Percentiles rank a stretch among this genome's conserved stretches.
These are phyloP conservation scores for Belonocnema kinseyi DNA, from an alignment of 1,140 invertebrate species.

Conservation along the genomic window DNA sequence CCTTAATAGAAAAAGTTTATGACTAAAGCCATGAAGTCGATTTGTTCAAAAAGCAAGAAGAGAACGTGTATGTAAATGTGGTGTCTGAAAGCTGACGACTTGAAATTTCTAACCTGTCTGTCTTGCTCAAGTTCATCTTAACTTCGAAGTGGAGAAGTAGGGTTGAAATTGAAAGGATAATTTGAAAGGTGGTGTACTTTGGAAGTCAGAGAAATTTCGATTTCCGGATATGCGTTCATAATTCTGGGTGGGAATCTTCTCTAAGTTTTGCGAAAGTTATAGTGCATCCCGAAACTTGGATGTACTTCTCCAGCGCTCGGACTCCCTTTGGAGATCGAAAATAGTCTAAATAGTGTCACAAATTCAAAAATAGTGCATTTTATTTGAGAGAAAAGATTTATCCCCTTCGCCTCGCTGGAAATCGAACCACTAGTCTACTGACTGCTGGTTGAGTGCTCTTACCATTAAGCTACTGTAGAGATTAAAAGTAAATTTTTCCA, in stretches of 20 bases:
- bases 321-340: background rate
- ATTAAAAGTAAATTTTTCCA: no score
- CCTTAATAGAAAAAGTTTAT: constrained; percentile 35
- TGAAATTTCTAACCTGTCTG: constrained; percentile 44
- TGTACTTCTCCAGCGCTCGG: background rate
- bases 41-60: background rate
- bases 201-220: constrained; percentile 47
- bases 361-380: no score
- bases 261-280: constrained; percentile 52
- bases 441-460: no score
- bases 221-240: constrained; percentile 40
- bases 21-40: constrained; percentile 42
- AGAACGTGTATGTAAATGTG: constrained; percentile 5
- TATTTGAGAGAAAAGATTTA: no score
- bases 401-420: no score
- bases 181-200: constrained; percentile 44
- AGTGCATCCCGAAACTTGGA: constrained; percentile 43
- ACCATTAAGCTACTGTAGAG: no score
- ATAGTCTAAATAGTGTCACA: no score
- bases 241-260: constrained; percentile 7
- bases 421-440: no score
- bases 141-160: constrained; percentile 24
- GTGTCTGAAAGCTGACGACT: constrained; percentile 23
- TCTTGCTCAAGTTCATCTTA: constrained; percentile 35
- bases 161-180: constrained; percentile 48